phyloP scores from a whole-genome alignment of 2,113 vertebrate species.

The Parotia lawesii region DNA sequence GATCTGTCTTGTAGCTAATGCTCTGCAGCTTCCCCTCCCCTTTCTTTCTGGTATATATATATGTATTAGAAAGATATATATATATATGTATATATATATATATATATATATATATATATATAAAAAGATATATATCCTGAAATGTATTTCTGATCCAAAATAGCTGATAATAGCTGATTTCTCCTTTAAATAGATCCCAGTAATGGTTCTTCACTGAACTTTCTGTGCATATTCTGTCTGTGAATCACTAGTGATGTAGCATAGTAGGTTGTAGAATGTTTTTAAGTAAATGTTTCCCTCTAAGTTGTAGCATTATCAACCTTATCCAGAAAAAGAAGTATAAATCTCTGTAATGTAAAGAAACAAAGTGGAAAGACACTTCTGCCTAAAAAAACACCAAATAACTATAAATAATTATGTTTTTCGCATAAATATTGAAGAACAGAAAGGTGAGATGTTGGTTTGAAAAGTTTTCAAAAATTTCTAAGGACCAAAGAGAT shows the following conservation, averaged over 20 bases:
- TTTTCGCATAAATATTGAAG: not conserved
- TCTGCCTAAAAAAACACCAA: fast-evolving
- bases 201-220: not conserved
- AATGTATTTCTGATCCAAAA: not conserved
- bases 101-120: not conserved
- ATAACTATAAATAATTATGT: not conserved
- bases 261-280: not conserved
- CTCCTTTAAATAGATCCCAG: not conserved
- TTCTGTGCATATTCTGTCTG: not conserved
- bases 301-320: not conserved
- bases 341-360: not conserved
- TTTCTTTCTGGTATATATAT: not conserved
- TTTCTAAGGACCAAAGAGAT: not conserved
- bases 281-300: not conserved
- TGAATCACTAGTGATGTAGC: not conserved
- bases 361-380: not conserved
- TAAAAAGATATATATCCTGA: not conserved
- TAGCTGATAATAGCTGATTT: not conserved
- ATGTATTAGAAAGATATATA: not conserved
- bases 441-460: not conserved
- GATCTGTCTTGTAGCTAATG: not conserved
- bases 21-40: not conserved
- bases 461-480: not conserved
- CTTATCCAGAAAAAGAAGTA: not conserved
- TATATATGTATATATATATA: not conserved